Conservation (phyloP, 1,140 invertebrate genomes). For the Drosophila baimaii region DNA sequence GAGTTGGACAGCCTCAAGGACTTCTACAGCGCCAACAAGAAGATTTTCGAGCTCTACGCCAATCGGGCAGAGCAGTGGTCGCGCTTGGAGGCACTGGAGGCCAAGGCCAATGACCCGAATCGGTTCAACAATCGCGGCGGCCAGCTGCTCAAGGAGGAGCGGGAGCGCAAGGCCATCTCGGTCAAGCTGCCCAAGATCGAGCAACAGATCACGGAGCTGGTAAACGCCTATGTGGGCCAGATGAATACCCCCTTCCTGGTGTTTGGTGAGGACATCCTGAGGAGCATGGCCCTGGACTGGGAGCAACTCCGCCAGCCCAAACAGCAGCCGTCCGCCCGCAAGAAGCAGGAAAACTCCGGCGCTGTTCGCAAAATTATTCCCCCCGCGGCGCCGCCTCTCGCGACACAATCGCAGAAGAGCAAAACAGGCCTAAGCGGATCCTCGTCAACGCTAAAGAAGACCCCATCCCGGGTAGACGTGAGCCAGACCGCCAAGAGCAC, state of each 20-base stretch:
- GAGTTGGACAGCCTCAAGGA: conserved; percentile 88
- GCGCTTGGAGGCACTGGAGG: conserved; percentile 88
- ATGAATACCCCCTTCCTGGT: conserved; percentile 86
- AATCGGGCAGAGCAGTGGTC: conserved; percentile 87
- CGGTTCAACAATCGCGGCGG: conserved; percentile 93
- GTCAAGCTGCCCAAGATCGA: conserved; percentile 89
- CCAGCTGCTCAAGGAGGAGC: conserved; percentile 91
- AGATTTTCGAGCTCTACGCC: conserved; percentile 87
- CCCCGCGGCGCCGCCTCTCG: conserved; percentile 13
- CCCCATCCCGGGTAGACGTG: conserved; percentile 20
- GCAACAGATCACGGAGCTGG: conserved; percentile 85
- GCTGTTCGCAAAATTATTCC: conserved; percentile 13
- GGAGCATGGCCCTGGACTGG: conserved; percentile 86
- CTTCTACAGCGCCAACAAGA: conserved; percentile 88
- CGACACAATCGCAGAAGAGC: conserved; percentile 16
- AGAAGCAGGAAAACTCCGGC: conserved; percentile 14
- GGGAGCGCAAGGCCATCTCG: conserved; percentile 89
- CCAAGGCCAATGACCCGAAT: conserved; percentile 89
- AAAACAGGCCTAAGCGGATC: neutral
- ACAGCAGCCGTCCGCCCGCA: conserved; percentile 44
- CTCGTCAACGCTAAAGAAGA: conserved; percentile 31
- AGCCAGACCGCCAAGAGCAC: conserved; percentile 3
- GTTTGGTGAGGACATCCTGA: conserved; percentile 86
- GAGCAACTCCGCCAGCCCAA: conserved; percentile 84
- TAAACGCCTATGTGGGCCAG: conserved; percentile 81